phyloP scores from a whole-genome alignment of 2,113 vertebrate species.

The Spea multiplicata region DNA sequence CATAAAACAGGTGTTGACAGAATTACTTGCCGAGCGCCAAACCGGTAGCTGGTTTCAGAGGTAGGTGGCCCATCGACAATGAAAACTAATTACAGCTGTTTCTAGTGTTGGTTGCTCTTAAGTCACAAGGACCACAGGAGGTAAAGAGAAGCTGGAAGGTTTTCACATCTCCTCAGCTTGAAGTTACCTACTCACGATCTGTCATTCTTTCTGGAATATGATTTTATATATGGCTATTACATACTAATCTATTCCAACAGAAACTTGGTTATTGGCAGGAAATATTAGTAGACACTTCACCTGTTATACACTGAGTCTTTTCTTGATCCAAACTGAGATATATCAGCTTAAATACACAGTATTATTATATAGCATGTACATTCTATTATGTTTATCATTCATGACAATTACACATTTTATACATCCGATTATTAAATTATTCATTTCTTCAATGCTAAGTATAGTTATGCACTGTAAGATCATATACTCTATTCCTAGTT shows the following conservation, averaged over 20 bases:
- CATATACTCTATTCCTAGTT: too few species aligned
- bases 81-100: constrained; percentile 32
- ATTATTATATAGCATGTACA: background rate
- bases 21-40: constrained; percentile 44
- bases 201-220: constrained; percentile 20
- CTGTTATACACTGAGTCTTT: background rate
- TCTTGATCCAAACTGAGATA: background rate
- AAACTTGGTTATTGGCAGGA: constrained; percentile 27
- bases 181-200: constrained; percentile 5
- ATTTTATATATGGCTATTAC: constrained; percentile 35
- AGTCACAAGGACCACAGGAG: constrained; percentile 8
- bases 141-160: background rate
- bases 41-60: constrained; percentile 36
- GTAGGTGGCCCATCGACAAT: constrained; percentile 38
- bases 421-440: too few species aligned
- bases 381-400: too few species aligned
- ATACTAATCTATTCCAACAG: constrained; percentile 19
- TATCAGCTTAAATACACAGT: background rate
- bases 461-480: too few species aligned
- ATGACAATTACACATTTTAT: too few species aligned
- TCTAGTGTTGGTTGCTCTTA: constrained; percentile 20
- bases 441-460: too few species aligned
- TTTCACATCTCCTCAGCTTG: constrained; percentile 5
- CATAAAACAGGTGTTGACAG: constrained; percentile 46
- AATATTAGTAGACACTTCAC: constrained; percentile 10